Conservation (phyloP, 2,888 invertebrate genomes). For the Ophioninae sp. region DNA sequence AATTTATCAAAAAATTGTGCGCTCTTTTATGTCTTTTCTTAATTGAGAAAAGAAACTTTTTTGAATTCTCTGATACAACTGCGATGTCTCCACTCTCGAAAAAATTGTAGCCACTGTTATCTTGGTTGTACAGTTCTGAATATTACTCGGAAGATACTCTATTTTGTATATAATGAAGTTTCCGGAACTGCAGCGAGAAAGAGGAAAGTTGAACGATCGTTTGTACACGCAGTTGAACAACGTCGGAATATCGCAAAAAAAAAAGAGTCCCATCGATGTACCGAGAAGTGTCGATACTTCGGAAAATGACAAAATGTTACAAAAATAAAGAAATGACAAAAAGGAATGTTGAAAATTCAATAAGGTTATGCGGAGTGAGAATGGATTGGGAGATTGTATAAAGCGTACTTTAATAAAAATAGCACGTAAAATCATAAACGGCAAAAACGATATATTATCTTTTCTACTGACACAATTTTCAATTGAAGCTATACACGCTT, state of each 20-base stretch:
- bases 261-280: conserved; percentile 41
- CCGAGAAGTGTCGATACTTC: conserved; percentile 59
- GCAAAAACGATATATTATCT: conserved; percentile 61
- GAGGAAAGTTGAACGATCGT: conserved; percentile 32
- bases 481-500: not conserved
- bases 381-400: conserved; percentile 69
- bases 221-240: conserved; percentile 43
- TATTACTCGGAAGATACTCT: conserved; percentile 54
- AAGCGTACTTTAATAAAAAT: conserved; percentile 75
- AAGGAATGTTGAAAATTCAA: conserved; percentile 48
- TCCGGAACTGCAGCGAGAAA: conserved; percentile 25
- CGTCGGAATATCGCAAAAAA: conserved; percentile 36
- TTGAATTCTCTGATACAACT: conserved; percentile 4
- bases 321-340: conserved; percentile 41
- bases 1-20: not conserved
- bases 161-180: conserved; percentile 56
- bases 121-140: conserved; percentile 68
- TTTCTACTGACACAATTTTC: not conserved
- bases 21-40: not conserved
- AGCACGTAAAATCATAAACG: conserved; percentile 20
- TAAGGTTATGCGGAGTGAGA: conserved; percentile 68
- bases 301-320: conserved; percentile 56
- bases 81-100: conserved; percentile 32
- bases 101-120: conserved; percentile 58
- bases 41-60: not conserved